Percentiles rank a stretch among this genome's conserved stretches.
Conservation (phyloP, 2,888 invertebrate genomes). For the Andrena trimmerana region DNA sequence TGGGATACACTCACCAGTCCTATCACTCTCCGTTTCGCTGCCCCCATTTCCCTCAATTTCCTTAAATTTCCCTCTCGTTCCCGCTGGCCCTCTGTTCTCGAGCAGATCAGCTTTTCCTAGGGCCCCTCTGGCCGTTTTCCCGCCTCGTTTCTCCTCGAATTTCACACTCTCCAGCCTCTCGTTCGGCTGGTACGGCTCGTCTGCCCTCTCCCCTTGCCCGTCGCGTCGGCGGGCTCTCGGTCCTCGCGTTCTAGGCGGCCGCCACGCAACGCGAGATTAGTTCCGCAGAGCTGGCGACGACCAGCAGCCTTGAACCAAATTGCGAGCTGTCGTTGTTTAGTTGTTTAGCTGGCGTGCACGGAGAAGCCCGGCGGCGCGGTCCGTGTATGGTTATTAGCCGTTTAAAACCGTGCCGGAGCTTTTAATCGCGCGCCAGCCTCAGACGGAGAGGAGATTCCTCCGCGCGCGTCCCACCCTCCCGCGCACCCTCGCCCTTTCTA, state of each 20-base stretch:
- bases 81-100: too few relatives aligned
- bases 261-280: slow-evolving; percentile 69
- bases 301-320: slow-evolving; percentile 71
- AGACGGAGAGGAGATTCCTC: not conserved
- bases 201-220: slow-evolving; percentile 9
- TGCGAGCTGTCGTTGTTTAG: slow-evolving; percentile 78
- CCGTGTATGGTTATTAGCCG: slow-evolving; percentile 36
- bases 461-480: not conserved
- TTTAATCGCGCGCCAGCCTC: not conserved
- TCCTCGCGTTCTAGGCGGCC: slow-evolving; percentile 35
- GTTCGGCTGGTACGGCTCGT: slow-evolving; percentile 11
- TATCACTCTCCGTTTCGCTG: too few relatives aligned
- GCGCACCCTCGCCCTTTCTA: too few relatives aligned
- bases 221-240: not conserved
- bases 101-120: not conserved
- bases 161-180: slow-evolving; percentile 12
- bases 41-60: too few relatives aligned
- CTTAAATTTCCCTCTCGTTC: too few relatives aligned
- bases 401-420: slow-evolving; percentile 17
- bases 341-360: slow-evolving; percentile 72
- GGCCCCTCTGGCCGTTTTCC: not conserved
- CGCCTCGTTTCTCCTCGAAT: slow-evolving; percentile 12
- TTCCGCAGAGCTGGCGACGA: slow-evolving; percentile 65
- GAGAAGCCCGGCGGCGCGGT: slow-evolving; percentile 50
- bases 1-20: too few relatives aligned